phyloP scores from a whole-genome alignment of 2,113 vertebrate species.

The Leucopsar rothschildi region DNA sequence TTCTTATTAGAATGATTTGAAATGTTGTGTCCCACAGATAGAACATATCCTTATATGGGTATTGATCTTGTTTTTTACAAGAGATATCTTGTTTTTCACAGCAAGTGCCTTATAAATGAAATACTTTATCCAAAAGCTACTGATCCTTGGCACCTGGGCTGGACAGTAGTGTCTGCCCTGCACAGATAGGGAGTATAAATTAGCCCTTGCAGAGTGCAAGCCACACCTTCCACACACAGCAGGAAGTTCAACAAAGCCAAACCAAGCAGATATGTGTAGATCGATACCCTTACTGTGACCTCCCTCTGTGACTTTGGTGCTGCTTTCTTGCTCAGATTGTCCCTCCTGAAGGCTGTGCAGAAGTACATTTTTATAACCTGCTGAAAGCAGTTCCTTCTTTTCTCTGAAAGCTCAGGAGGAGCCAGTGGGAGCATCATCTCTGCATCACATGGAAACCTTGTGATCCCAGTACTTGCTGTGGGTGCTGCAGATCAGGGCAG shows the following conservation, averaged over 20 bases:
- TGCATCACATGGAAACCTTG: background rate
- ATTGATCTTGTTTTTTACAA: background rate
- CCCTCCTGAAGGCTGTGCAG: background rate
- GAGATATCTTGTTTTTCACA: background rate
- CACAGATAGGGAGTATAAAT: no score
- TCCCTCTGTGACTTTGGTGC: background rate
- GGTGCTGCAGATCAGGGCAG: background rate
- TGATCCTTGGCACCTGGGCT: background rate
- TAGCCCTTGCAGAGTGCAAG: background rate
- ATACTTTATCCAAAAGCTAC: background rate
- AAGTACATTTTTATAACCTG: background rate
- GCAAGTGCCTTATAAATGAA: background rate
- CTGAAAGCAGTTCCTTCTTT: background rate
- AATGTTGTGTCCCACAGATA: accelerated
- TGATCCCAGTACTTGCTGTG: background rate
- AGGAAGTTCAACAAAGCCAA: background rate
- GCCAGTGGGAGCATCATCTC: background rate
- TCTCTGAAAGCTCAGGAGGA: background rate
- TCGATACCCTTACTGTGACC: background rate
- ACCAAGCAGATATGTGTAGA: background rate
- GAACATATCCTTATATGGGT: background rate
- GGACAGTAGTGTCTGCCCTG: background rate
- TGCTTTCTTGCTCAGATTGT: background rate
- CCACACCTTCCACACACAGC: background rate
- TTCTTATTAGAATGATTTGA: background rate